phyloP scores from a whole-genome alignment of 2,888 invertebrate genomes.

The Meghimatium bilineatum region DNA sequence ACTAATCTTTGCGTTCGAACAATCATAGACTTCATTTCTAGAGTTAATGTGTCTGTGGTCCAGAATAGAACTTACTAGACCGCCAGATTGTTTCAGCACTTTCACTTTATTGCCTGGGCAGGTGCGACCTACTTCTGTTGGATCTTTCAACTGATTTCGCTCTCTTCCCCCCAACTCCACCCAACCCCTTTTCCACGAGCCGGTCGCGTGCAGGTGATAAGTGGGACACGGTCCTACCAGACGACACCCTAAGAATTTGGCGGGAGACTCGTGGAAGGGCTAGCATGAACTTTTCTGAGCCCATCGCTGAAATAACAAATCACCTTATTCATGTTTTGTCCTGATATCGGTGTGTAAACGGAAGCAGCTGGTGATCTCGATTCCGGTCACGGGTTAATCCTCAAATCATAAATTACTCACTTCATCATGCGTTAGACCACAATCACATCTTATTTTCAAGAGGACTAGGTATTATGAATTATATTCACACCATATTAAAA shows the following conservation, averaged over 20 bases:
- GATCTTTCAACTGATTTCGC: too few relatives aligned
- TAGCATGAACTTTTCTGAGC: not conserved
- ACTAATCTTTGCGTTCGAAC: too few relatives aligned
- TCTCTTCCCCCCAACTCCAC: too few relatives aligned
- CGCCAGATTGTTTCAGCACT: too few relatives aligned
- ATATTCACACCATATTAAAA: too few relatives aligned
- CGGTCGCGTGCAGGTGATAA: conserved; percentile 48
- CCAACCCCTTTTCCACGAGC: conserved; percentile 33
- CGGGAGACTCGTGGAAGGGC: conserved; percentile 11
- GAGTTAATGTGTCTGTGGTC: too few relatives aligned
- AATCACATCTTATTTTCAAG: too few relatives aligned
- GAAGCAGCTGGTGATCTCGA: not conserved
- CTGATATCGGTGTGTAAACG: not conserved
- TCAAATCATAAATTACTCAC: too few relatives aligned
- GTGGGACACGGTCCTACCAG: conserved; percentile 4
- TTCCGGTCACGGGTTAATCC: not conserved
- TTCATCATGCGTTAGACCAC: too few relatives aligned
- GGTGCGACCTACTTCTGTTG: conserved; percentile 19
- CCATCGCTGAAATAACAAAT: conserved; percentile 3
- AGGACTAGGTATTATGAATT: too few relatives aligned
- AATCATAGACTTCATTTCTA: too few relatives aligned
- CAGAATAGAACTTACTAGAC: too few relatives aligned
- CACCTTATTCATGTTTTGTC: not conserved
- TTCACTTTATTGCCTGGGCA: not conserved
- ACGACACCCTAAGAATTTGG: conserved; percentile 31